Evolutionary conservation across 1,140 invertebrate genomes (phyloP).

Genomic region (Antheraea mylitta): DNA sequence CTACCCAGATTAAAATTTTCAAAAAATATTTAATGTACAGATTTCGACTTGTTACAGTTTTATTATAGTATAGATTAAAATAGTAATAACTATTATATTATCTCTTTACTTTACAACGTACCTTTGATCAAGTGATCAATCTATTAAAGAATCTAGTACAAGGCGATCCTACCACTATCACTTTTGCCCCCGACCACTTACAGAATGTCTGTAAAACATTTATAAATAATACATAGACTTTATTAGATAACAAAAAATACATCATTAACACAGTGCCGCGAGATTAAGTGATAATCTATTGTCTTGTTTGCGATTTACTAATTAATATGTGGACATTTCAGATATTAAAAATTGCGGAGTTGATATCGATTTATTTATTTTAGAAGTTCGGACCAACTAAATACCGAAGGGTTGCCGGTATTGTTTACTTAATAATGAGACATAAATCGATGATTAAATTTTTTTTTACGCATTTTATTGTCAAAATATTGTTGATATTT

Average conservation of each 20-base stretch:
- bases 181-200: constrained; percentile 11
- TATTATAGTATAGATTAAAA: no score
- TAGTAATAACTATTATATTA: not conserved
- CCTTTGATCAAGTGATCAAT: constrained; percentile 4
- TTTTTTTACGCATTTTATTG: no score
- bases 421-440: no score
- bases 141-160: constrained; percentile 9
- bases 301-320: not conserved
- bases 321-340: not conserved
- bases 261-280: not conserved
- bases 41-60: no score
- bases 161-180: constrained; percentile 15
- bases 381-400: no score
- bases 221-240: not conserved
- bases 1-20: no score
- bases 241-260: not conserved
- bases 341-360: not conserved
- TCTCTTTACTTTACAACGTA: not conserved
- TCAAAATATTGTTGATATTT: no score
- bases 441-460: no score
- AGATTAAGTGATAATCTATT: not conserved
- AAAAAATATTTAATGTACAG: no score
- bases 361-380: no score
- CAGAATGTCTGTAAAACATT: constrained; percentile 1
- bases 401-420: no score